Conservation (phyloP, 2,888 invertebrate genomes). For the Drosophila greeni region DNA sequence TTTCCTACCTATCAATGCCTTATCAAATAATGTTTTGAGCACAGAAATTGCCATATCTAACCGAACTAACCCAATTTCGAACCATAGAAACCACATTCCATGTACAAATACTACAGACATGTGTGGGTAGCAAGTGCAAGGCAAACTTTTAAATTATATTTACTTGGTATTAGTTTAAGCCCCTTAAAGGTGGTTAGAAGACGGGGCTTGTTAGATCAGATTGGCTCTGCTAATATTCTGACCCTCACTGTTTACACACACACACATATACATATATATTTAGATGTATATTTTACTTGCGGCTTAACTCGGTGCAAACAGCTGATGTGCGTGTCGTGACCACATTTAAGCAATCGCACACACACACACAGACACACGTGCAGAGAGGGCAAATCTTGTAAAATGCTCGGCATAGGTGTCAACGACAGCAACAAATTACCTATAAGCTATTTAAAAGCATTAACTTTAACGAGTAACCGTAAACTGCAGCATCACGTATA, state of each 20-base stretch:
- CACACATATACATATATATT: not conserved
- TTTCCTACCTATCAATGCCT: not conserved
- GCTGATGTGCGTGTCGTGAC: slow-evolving; percentile 50
- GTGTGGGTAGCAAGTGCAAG: not conserved
- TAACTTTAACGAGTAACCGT: slow-evolving; percentile 55
- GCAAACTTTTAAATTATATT: slow-evolving; percentile 4
- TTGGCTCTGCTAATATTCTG: slow-evolving; percentile 18
- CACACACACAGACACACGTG: not conserved
- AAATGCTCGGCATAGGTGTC: slow-evolving; percentile 43
- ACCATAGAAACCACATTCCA: not conserved
- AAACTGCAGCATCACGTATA: slow-evolving; percentile 56
- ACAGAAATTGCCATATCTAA: not conserved
- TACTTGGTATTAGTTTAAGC: slow-evolving; percentile 7
- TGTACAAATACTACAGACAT: not conserved
- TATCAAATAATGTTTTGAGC: not conserved
- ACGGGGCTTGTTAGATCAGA: not conserved
- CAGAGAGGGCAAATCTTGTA: slow-evolving; percentile 41
- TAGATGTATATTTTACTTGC: not conserved
- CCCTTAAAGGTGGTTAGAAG: not conserved
- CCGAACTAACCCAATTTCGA: not conserved
- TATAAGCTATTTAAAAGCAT: slow-evolving; percentile 59
- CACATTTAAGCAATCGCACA: slow-evolving; percentile 37
- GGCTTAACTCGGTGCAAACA: slow-evolving; percentile 39
- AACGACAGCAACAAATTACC: slow-evolving; percentile 50
- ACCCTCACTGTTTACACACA: slow-evolving; percentile 1